Evolutionary conservation across 2,797 vertebrate species (phyloP).

Genomic region (Myioborus melanocephalus): DNA sequence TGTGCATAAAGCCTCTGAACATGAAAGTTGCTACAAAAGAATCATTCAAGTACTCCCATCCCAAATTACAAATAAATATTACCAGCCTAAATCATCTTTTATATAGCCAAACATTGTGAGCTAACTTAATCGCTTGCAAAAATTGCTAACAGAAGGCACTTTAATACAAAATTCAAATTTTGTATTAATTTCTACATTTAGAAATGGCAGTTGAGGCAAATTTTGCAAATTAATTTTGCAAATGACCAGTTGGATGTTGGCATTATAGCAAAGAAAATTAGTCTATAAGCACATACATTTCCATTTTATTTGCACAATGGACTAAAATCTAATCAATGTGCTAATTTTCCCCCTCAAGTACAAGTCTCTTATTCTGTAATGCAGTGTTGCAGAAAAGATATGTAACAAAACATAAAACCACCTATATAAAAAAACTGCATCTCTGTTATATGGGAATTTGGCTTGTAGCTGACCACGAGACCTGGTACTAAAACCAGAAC

Average conservation of each 20-base stretch:
- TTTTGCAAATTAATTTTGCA: background rate
- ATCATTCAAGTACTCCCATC: background rate
- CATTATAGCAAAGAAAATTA: background rate
- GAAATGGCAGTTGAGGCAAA: background rate
- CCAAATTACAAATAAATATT: background rate
- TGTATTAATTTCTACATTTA: background rate
- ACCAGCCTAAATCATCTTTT: background rate
- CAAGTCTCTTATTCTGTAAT: background rate
- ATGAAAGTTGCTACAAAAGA: background rate
- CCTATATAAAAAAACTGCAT: background rate
- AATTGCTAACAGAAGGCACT: background rate
- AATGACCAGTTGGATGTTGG: background rate
- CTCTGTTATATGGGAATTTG: background rate
- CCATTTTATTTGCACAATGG: background rate
- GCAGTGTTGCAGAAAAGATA: background rate
- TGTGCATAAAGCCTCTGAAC: background rate
- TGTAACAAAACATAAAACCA: background rate
- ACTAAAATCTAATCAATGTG: background rate
- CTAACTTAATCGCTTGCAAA: background rate
- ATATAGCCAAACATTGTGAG: background rate
- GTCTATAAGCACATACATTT: background rate
- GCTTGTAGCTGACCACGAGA: background rate
- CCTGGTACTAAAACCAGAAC: background rate
- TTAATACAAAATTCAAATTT: background rate
- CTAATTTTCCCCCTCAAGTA: background rate